A percentile compares a stretch with the other conserved stretches of the same genome.
These are phyloP conservation scores for Muscicapa comitata DNA, from an alignment of 2,797 vertebrate genomes.

Conservation along the genomic window DNA sequence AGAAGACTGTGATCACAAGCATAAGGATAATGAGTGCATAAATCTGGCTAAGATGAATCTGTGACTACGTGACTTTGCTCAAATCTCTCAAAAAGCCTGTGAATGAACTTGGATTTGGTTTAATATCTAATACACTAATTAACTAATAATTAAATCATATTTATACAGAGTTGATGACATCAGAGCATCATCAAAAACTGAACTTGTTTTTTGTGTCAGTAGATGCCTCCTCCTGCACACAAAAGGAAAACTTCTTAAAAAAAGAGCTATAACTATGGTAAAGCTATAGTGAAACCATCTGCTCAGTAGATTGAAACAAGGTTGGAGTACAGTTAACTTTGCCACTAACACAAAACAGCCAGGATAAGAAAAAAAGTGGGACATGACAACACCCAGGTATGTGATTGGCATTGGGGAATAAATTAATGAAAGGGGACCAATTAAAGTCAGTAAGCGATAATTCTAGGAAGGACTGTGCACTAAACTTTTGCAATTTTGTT, in stretches of 20 bases:
- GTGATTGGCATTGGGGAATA: neutral
- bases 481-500: neutral
- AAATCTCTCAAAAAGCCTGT: neutral
- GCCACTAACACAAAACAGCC: neutral
- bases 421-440: neutral
- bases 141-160: neutral
- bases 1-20: neutral
- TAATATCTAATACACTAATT: neutral
- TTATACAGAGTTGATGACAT: neutral
- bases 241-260: neutral
- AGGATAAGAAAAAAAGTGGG: neutral
- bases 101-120: neutral
- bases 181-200: neutral
- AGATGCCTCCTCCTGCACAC: accelerated
- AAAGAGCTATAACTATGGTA: neutral
- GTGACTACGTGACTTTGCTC: neutral
- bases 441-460: neutral
- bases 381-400: accelerated
- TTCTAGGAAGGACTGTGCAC: neutral
- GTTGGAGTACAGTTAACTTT: neutral
- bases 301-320: neutral
- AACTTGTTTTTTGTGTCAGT: neutral
- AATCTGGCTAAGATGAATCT: neutral
- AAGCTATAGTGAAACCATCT: neutral
- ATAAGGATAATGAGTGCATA: neutral